phyloP scores from a whole-genome alignment of 2,113 vertebrate species.

The Trematocara unimaculatum region DNA sequence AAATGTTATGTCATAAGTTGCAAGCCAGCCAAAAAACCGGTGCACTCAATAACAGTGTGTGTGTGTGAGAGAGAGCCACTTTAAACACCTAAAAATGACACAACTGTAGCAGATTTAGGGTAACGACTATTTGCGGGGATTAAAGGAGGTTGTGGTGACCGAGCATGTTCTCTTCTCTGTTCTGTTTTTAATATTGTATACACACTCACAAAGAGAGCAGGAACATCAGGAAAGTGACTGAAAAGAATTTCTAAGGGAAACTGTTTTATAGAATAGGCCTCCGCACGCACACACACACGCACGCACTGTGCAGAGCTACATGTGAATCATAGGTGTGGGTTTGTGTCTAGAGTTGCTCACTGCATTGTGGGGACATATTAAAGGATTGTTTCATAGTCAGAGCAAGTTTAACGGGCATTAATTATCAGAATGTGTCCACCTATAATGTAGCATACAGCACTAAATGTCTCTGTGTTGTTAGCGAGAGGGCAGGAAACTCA shows the following conservation, averaged over 20 bases:
- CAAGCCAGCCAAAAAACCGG: slow-evolving; percentile 29
- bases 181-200: background rate
- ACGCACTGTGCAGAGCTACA: background rate
- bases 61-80: background rate
- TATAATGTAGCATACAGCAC: background rate
- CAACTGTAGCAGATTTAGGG: background rate
- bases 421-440: background rate
- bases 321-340: background rate
- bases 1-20: slow-evolving; percentile 57
- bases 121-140: background rate
- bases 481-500: background rate
- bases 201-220: background rate
- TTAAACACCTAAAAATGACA: background rate
- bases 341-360: background rate
- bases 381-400: background rate
- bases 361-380: background rate
- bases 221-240: slow-evolving; percentile 10
- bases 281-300: background rate
- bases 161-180: background rate
- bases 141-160: background rate
- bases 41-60: background rate
- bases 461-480: background rate
- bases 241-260: slow-evolving; percentile 12
- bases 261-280: background rate
- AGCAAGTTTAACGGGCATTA: background rate